Base-by-base conservation (phyloP, 2,888 invertebrate species). In the Incurvaria masculella region DNA sequence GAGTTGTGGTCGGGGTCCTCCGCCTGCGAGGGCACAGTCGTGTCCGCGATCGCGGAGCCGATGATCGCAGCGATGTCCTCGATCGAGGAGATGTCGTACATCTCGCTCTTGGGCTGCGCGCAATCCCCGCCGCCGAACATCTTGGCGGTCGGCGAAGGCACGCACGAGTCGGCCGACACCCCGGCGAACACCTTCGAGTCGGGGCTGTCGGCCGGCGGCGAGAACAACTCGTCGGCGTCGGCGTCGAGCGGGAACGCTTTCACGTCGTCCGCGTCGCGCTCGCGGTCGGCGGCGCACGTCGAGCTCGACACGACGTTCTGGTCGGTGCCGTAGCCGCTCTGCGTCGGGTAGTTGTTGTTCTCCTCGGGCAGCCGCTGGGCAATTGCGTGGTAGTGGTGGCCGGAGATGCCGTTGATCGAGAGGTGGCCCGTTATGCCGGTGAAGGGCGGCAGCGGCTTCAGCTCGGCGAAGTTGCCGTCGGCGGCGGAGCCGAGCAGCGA, bases 1-100 rank as follows among this genome's bases (percentile, higher is more conserved):
- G 90, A 89, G 45, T 85, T 82, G 72, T 82, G 74, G 1, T 86
- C 86, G 46, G 88, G 89, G 54, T 89, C 89, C 54, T 83, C 84
- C n/a, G 83, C 81, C 51, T 82, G 79, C 18, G 84, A 82, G n/a
- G 89, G 87, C 33, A 91, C 91, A 1, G 93, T 93, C 10, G 92
- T 91, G 60, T 92, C 93, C 1, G 91, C 93, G 57, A 94, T 92
- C 49, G 93, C 92, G 2, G 91, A 91, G 1, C 93, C 92, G 53
- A 93, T 91, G 49, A 92, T 89, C 17, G 90, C 91, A 1, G 91
- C 92, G 52, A 93, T 88, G 59, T 92, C 91, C 55, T 91, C 91
- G 56, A 89, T 88, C 10, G 86, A 85, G 48, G 85, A 85, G 62
- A 89, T 88, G 58, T 89, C 89, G 60, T 87, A 84, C 66, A 84